A percentile compares a stretch with the other conserved stretches of the same genome.
Conservation (phyloP, 2,113 vertebrate genomes). For the Plecturocebus donacophilus region DNA sequence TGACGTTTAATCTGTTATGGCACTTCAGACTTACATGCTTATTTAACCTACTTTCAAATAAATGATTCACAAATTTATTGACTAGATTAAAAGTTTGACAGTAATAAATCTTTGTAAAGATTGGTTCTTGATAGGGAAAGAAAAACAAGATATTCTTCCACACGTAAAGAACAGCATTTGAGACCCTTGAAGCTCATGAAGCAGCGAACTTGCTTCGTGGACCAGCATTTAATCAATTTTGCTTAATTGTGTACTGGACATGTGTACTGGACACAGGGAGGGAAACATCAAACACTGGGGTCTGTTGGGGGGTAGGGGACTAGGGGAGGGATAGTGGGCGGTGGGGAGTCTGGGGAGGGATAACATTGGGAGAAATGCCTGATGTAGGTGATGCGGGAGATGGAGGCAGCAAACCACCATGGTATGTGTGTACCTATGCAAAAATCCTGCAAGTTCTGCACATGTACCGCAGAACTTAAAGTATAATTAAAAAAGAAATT, state of each 20-base stretch:
- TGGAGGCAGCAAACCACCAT: too few species aligned
- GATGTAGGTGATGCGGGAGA: too few species aligned
- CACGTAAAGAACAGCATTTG: not conserved
- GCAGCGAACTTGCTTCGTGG: not conserved
- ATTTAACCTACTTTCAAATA: not conserved
- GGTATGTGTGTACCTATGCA: too few species aligned
- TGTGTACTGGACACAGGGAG: not conserved
- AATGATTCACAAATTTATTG: not conserved
- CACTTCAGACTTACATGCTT: not conserved
- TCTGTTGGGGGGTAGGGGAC: too few species aligned
- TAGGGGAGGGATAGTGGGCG: too few species aligned
- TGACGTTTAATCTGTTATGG: not conserved
- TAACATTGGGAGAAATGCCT: too few species aligned
- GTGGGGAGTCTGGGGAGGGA: too few species aligned
- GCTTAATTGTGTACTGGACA: not conserved
- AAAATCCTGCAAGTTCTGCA: too few species aligned
- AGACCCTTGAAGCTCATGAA: not conserved
- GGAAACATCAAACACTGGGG: too few species aligned
- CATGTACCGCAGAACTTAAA: too few species aligned
- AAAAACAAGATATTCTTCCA: not conserved
- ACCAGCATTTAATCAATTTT: slow-evolving; percentile 4
- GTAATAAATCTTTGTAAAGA: not conserved
- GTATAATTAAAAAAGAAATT: not conserved
- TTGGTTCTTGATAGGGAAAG: slow-evolving; percentile 9
- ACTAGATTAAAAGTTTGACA: not conserved